Evolutionary conservation across 2,113 vertebrate species (phyloP), one percentile per base, ranked within the genome.

Genomic region (Cyphomyrus plagiostoma): DNA sequence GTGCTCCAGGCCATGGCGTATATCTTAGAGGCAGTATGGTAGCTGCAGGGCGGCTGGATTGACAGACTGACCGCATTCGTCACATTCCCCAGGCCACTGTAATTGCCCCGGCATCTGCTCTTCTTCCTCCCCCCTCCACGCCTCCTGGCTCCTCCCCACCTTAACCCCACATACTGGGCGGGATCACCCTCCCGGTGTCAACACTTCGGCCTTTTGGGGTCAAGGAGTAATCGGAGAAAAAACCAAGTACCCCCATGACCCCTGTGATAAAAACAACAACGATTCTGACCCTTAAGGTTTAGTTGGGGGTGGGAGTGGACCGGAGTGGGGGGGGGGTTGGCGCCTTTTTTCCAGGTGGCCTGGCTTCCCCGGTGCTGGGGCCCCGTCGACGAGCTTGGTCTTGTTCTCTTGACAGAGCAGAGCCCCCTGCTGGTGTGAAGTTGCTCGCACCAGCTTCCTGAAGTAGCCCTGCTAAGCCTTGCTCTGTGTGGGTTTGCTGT

Each of bases 61-160:
- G 94, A 95, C 96, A 96, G 95, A 94, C 94, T 96, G 93, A 95
- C 94, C 94, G 92, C 96, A 96, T 96, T 96, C 93, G 93, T 95
- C 94, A 95, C 95, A 96, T 96, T 96, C 95, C 94, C 92, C 92
- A 70, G 88, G 89, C 95, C 89, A 91, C 93, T 95, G 95, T 96
- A 96, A 96, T 95, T 95, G 95, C 95, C 93, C 93, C 90, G 93
- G 95, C 96, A 96, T 96, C 95, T 96, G 96, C 95, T 96, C 49
- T 90, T 93, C 95, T 95, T 95, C 95, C 95, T 95, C 89, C 88
- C 91, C 86, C 49, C 86, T 90, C 91, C 89, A 89, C 23, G 58
- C 58, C 58, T 10, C 92, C 70, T 86, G 88, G 50, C 62, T 56
- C 48, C 88, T 21, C 11, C 86, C 23, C 21, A 89, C 90, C 89